phyloP scores from a whole-genome alignment of 2,797 vertebrate genomes.

The Sebastes minor region DNA sequence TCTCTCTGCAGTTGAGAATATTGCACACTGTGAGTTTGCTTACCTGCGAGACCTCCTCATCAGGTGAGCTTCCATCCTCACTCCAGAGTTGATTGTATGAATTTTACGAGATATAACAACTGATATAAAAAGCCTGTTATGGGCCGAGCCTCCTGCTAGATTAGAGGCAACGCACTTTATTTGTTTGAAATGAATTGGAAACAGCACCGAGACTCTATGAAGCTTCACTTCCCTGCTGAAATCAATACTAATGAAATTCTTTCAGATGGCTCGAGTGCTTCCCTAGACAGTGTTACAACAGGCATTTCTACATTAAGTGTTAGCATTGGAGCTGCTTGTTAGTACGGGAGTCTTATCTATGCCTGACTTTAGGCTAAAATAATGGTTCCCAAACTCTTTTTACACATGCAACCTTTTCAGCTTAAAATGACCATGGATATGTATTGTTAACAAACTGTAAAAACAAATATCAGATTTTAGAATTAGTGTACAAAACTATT shows the following conservation, averaged over 20 bases:
- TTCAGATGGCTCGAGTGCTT: neutral
- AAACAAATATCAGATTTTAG: too few relatives aligned
- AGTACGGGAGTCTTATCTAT: neutral
- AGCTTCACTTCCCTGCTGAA: slow-evolving; percentile 4
- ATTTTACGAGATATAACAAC: neutral
- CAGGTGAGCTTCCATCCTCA: slow-evolving; percentile 81
- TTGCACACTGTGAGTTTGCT: slow-evolving; percentile 96
- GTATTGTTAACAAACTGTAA: too few relatives aligned
- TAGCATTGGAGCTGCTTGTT: neutral
- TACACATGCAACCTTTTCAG: neutral
- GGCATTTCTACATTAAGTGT: neutral
- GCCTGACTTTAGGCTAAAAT: neutral
- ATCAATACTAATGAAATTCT: slow-evolving; percentile 33
- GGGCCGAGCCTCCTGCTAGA: neutral
- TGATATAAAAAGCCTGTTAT: neutral
- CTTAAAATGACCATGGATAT: too few relatives aligned
- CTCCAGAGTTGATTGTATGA: neutral
- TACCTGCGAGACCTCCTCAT: slow-evolving; percentile 97
- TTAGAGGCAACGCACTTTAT: slow-evolving; percentile 3
- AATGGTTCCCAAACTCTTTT: neutral
- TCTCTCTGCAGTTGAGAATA: slow-evolving; percentile 91
- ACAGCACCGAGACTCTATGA: neutral
- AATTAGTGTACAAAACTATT: too few relatives aligned
- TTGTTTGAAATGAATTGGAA: slow-evolving; percentile 36
- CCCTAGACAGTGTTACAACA: neutral